Evolutionary conservation across 2,113 vertebrate genomes (phyloP), one percentile per base, ranked within the genome.

Genomic region (Neodon shergylaensis): DNA sequence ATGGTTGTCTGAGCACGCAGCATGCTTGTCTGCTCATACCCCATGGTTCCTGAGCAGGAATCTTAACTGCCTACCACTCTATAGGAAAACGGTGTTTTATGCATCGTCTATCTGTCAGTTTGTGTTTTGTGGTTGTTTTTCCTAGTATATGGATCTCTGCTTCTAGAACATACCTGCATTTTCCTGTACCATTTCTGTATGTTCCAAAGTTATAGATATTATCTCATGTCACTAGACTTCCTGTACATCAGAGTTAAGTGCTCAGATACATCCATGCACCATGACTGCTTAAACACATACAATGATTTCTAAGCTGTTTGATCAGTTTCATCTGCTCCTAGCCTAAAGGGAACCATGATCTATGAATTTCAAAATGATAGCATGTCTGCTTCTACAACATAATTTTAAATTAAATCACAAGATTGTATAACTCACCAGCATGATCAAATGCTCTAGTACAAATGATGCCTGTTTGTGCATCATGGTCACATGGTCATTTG

Each of bases 1-100:
- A 86, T 96, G 85, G 88, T 95, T 94, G 96, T 95, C 94, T 96
- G 94, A 97, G 92, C 96, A 95, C 19, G 85, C 54, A 90, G 87
- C 81, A 78, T 97, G 81, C 63, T 92, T 96, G 81, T 94, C 88
- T 96, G 88, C 91, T 97, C 88, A 96, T 88, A 92, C 84, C 2
- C 84, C 79, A 92, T 97, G 94, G 91, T 90, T 95, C 88, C 81
- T 94, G 81, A 94, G 94, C 94, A 97, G 95, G 73, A 90, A 82
- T 42, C 19, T 49, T 92, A 54, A 90, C 31, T 94, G 61, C 31
- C 91, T 66, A 65, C 70, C 65, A 28, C 33, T 87, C 12, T 88
- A 36, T 47, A 49, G 65, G 47, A 77, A 95, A 97, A 92, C 36
- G 54, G 36, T 94, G 33, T 95, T 63, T 89, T 74, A 68, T 66